Base-by-base conservation (phyloP, 2,797 vertebrate genomes). In the Schizothorax lantsangensis region DNA sequence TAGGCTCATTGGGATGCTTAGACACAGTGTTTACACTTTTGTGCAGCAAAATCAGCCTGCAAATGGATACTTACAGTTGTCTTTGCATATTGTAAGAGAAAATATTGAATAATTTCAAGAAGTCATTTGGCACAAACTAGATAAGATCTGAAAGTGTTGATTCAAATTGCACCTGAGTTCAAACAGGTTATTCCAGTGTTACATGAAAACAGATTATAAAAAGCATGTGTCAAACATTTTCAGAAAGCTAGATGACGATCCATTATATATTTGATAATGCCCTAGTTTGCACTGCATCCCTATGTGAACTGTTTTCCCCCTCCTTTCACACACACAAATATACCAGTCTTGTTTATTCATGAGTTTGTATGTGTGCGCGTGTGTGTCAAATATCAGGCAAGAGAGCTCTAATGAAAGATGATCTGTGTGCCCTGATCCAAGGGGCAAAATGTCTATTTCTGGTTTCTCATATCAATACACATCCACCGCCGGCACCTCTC, bases 361-460 rank as follows among this genome's bases (percentile, higher is more conserved):
- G 71, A 86, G 85, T 71, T 89, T 69, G 62, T 64, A 66, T 69
- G 66, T 77, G 73, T 15, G 64, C 1, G 30, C 57, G 80, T 87
- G 80, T 88, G 85, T 92, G 92, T 95, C 92, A 90, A 84, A 62
- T 85, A 94, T 95, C 90, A 93, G 84, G 83, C 43, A 72, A 86
- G 81, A 66, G 88, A 84, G 64, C 81, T 88, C 87, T 93, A 92
- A 94, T 92, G 90, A 91, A 87, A 90, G 87, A 90, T 91, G 91
- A 92, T 92, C 92, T 88, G 89, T 89, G 73, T 66, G 84, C 83
- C 92, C 79, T 88, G 89, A 90, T 90, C 94, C 92, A 72, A 36
- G 81, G 92, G 92, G 90, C 87, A 90, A 92, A 93, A 92, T 87
- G 43, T 93, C 92, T 95, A 95, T 94, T 94, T 93, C 89, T 91